Percentiles rank a stretch among this genome's conserved stretches.
Conservation (phyloP, 2,888 invertebrate species). For the Cylloceria caligata region DNA sequence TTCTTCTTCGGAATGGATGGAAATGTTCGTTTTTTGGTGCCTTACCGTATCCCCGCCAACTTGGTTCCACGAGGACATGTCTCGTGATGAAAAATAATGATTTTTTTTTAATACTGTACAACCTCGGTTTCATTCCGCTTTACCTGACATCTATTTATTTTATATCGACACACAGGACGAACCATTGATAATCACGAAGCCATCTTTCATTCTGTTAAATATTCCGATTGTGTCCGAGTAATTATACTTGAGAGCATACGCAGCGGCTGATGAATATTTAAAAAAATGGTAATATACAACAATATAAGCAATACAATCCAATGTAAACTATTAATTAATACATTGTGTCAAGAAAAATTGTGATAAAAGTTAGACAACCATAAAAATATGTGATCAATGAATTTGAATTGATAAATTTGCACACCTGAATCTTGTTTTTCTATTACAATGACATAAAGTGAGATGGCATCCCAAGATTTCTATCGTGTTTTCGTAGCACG, state of each 20-base stretch:
- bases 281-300: no score
- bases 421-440: background rate
- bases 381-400: background rate
- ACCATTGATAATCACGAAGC: background rate
- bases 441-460: background rate
- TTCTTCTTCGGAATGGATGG: conserved; percentile 75
- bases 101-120: background rate
- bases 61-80: background rate
- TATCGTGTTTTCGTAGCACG: conserved; percentile 70
- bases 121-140: no score
- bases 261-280: no score
- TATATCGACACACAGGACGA: background rate
- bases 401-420: background rate
- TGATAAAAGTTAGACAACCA: no score
- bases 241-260: no score
- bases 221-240: no score
- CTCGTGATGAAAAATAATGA: background rate
- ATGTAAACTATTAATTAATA: no score
- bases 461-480: background rate
- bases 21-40: conserved; percentile 64
- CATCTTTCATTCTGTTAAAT: no score
- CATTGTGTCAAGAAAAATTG: no score
- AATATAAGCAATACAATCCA: no score
- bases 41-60: conserved; percentile 27
- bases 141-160: background rate